Evolutionary conservation across 2,113 vertebrate genomes (phyloP).

Genomic region (Archocentrus centrarchus): DNA sequence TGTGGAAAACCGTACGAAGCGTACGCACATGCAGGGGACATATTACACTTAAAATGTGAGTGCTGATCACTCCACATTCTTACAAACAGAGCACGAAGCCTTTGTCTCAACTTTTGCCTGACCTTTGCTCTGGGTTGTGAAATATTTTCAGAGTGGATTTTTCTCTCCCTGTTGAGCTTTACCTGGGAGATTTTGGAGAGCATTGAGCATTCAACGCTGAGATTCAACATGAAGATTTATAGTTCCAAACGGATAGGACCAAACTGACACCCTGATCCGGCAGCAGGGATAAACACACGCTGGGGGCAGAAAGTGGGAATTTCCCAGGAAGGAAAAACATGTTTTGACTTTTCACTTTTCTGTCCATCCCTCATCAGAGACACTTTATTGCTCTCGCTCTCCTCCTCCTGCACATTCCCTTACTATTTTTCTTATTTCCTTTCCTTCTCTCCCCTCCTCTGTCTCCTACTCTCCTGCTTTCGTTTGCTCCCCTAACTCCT

Average conservation of each 20-base stretch:
- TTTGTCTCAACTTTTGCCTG: neutral
- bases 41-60: neutral
- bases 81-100: neutral
- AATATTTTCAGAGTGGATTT: neutral
- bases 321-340: constrained; percentile 27
- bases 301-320: constrained; percentile 7
- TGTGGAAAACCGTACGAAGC: neutral
- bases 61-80: neutral
- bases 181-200: neutral
- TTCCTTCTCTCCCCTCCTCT: neutral
- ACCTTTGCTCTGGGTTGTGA: constrained; percentile 18
- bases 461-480: constrained; percentile 13
- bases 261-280: constrained; percentile 24
- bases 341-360: constrained; percentile 22
- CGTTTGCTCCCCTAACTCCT: constrained; percentile 9
- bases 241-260: neutral
- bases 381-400: neutral
- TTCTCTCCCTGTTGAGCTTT: neutral
- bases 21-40: neutral
- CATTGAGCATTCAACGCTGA: neutral
- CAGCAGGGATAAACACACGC: neutral
- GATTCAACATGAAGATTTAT: neutral
- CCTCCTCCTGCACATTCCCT: neutral
- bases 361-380: constrained; percentile 10
- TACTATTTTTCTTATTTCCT: neutral